Evolutionary conservation across 2,888 invertebrate genomes (phyloP), one percentile per base, ranked within the genome.

Genomic region (Diaphora mendica): DNA sequence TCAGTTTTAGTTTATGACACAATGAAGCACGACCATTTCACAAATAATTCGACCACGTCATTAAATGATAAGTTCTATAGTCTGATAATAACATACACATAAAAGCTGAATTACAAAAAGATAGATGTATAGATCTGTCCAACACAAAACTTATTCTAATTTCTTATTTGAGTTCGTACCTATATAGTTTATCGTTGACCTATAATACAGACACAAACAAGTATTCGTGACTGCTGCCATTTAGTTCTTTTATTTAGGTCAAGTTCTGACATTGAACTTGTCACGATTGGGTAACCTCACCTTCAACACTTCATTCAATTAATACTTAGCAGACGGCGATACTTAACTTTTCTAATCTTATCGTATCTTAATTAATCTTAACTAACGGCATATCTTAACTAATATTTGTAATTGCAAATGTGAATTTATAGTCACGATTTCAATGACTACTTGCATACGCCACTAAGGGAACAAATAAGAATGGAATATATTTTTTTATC

Each of bases 241-340:
- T 83, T 75, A 81, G 77, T 83, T 80, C n/a, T 83, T 82, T 79
- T 81, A 87, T 87, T 87, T 80, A 79, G 86, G 87, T 87, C 87
- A 79, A 64, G 72, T 74, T 72, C 76, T 88, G 83, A 79, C 89
- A 88, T 88, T 90, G 89, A 90, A 89, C 89, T 89, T 89, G 86
- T 84, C 79, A 82, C 80, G 82, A 81, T 82, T 71, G 73, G 68
- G 39, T 75, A 78, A 73, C 74, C 75, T 76, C 70, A 51, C 68
- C 26, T 70, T 76, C 67, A 44, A 20, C 72, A 65, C 71, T 65
- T 72, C 62, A 75, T 77, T 75, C 26, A 74, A 13, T 4, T 70
- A 15, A 26, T 55, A 74, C 62, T 71, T 65, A 67, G 64, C 73
- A 65, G 23, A 64, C n/a, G 13, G 20, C n/a, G 11, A 44, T 15